Conservation (phyloP, 2,797 vertebrate species). For the Falco biarmicus region DNA sequence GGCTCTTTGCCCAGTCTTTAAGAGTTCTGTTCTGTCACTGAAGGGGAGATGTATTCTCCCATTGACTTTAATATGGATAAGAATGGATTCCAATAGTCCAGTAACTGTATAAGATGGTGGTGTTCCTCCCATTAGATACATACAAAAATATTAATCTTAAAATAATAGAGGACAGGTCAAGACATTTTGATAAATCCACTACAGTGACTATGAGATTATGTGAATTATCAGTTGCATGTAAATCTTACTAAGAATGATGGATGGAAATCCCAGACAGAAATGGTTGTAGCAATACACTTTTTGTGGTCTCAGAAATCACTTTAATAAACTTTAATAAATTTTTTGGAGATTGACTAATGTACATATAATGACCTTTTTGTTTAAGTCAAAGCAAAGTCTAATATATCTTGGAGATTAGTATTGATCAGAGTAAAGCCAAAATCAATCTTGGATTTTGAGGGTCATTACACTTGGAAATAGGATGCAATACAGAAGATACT, state of each 20-base stretch:
- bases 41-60: neutral
- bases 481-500: conserved; percentile 26
- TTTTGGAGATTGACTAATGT: conserved; percentile 56
- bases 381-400: conserved; percentile 65
- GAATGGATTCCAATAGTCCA: neutral
- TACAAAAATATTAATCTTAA: neutral
- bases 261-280: conserved; percentile 23
- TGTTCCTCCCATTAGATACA: neutral
- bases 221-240: conserved; percentile 33
- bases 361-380: conserved; percentile 56
- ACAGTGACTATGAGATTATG: neutral
- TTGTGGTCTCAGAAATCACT: conserved; percentile 59
- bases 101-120: neutral
- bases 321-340: conserved; percentile 55
- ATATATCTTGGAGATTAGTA: conserved; percentile 71
- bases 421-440: conserved; percentile 63
- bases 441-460: conserved; percentile 71
- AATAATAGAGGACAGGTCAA: neutral
- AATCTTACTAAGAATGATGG: conserved; percentile 35
- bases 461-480: conserved; percentile 69
- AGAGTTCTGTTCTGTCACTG: neutral
- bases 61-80: neutral
- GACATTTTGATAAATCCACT: neutral
- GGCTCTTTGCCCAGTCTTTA: neutral
- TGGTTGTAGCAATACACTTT: neutral